Evolutionary conservation across 2,797 vertebrate species (phyloP).

Genomic region (Champsocephalus gunnari): DNA sequence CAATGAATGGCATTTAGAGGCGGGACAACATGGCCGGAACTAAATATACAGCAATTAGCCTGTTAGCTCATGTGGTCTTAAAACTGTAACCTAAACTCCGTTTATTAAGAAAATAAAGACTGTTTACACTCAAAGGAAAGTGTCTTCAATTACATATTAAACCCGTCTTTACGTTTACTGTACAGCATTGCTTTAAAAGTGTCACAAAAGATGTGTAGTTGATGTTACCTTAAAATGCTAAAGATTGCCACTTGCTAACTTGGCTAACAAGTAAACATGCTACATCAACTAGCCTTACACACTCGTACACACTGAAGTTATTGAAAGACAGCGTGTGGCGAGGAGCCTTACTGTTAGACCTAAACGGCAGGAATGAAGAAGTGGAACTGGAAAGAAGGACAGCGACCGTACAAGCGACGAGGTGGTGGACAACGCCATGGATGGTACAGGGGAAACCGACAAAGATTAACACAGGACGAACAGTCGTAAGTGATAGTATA

Average conservation of each 20-base stretch:
- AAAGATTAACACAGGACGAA: conserved; percentile 54
- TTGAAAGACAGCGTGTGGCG: conserved; percentile 3
- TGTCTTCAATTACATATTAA: background rate
- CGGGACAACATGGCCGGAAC: conserved; percentile 48
- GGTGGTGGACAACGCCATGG: conserved; percentile 51
- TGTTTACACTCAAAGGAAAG: fast-evolving
- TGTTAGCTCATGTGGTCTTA: conserved; percentile 19
- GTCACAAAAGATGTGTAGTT: conserved; percentile 6
- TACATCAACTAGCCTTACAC: too few species aligned
- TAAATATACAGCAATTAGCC: conserved; percentile 27
- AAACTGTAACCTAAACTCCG: background rate
- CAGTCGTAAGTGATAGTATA: conserved; percentile 57
- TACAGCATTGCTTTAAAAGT: background rate
- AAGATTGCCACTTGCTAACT: conserved; percentile 34
- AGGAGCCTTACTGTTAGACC: background rate
- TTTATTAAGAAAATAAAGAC: background rate
- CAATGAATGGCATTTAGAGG: conserved; percentile 54
- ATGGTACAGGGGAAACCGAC: conserved; percentile 64
- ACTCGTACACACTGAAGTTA: background rate
- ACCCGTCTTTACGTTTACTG: background rate
- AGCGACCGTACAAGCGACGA: conserved; percentile 61
- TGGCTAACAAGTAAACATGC: conserved; percentile 59
- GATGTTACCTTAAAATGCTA: conserved; percentile 38
- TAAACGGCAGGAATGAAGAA: conserved; percentile 73
- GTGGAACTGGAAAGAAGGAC: conserved; percentile 73